phyloP scores from a whole-genome alignment of 2,797 vertebrate species.

The Pangasius mekongensis region DNA sequence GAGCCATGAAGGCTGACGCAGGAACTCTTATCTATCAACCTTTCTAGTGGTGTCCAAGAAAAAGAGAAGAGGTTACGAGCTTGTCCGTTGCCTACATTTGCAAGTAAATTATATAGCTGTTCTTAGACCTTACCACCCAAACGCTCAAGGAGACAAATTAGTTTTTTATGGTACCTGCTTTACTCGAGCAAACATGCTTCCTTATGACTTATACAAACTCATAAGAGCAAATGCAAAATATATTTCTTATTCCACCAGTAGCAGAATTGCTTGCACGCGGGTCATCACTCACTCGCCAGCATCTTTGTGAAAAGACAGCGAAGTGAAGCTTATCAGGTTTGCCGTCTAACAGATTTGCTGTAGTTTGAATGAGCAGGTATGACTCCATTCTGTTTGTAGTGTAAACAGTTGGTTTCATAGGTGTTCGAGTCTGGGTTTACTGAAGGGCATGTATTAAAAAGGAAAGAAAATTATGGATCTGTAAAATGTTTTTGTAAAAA shows the following conservation, averaged over 20 bases:
- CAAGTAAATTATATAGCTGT: not conserved
- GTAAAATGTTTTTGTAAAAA: not conserved
- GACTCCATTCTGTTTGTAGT: not conserved
- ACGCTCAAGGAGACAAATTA: not conserved
- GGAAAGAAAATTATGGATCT: not conserved
- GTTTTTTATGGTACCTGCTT: not conserved
- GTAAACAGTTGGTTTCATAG: not conserved
- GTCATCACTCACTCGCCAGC: not conserved
- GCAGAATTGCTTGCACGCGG: not conserved
- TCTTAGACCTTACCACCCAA: not conserved
- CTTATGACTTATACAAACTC: not conserved
- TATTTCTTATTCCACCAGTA: conserved; percentile 16
- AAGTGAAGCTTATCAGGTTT: not conserved
- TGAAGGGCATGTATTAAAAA: not conserved
- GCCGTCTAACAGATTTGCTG: not conserved
- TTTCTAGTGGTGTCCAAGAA: not conserved
- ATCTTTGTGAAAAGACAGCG: not conserved
- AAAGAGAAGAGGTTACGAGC: not conserved
- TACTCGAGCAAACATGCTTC: not conserved
- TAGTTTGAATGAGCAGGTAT: not conserved
- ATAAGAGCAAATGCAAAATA: no score
- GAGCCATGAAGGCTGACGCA: not conserved
- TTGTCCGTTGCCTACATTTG: not conserved
- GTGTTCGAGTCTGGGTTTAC: not conserved
- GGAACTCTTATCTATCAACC: not conserved